A percentile compares a stretch with the other conserved stretches of the same genome.
phyloP scores from a whole-genome alignment of 2,797 vertebrate genomes.

The Pangasius mekongensis region DNA sequence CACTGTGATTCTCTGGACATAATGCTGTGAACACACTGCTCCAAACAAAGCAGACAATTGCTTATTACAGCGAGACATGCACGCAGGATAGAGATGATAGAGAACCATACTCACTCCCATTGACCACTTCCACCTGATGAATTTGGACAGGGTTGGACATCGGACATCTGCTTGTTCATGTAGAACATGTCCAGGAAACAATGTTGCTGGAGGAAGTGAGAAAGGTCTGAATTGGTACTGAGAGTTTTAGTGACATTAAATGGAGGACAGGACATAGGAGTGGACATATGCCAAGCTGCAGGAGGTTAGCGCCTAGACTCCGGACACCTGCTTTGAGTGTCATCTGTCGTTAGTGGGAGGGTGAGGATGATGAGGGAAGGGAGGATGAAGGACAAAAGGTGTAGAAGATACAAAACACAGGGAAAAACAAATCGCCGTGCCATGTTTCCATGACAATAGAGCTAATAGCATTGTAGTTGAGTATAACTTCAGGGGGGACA shows the following conservation, averaged over 20 bases:
- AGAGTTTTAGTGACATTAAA: slow-evolving; percentile 13
- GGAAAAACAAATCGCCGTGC: neutral
- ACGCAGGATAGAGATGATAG: neutral
- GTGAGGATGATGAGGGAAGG: slow-evolving; percentile 4
- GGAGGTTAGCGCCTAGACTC: slow-evolving; percentile 53
- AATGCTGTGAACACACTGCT: neutral
- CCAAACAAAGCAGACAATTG: neutral
- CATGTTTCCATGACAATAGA: neutral
- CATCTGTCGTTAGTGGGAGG: slow-evolving; percentile 62
- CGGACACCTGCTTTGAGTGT: slow-evolving; percentile 62
- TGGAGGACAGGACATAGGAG: slow-evolving; percentile 55
- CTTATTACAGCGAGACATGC: neutral
- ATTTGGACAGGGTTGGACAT: neutral
- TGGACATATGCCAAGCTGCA: slow-evolving; percentile 63
- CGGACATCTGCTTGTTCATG: neutral
- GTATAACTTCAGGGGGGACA: too few species aligned
- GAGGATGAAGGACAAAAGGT: slow-evolving; percentile 4
- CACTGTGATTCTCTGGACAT: neutral
- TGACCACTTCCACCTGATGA: neutral
- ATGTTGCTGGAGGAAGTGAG: slow-evolving; percentile 15
- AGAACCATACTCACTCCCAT: neutral
- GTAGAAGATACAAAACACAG: neutral
- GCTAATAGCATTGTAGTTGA: neutral
- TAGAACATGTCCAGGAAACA: slow-evolving; percentile 1
- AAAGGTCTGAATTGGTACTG: slow-evolving; percentile 12